These are phyloP conservation scores for Uloborus diversus DNA, from an alignment of 1,140 invertebrate species.

Conservation along the genomic window DNA sequence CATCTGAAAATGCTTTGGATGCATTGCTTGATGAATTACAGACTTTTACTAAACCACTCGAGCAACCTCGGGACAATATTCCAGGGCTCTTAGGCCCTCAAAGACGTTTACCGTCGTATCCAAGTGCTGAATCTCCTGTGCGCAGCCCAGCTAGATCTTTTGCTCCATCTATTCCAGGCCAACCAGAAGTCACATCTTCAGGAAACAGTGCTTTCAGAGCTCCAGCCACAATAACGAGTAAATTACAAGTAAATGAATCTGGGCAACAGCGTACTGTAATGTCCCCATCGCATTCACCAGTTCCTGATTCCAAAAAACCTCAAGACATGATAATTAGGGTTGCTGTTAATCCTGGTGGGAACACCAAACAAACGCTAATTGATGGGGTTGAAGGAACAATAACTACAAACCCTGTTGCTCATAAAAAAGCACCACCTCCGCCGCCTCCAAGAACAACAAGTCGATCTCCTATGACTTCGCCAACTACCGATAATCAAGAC, in stretches of 20 bases:
- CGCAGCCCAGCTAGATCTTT: constrained; percentile 46
- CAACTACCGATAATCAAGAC: constrained; percentile 68
- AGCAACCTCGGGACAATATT: constrained; percentile 52
- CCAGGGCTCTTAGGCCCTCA: constrained; percentile 58
- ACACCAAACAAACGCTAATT: constrained; percentile 35
- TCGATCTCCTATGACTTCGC: constrained; percentile 80
- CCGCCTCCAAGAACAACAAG: constrained; percentile 85
- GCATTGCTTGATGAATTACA: constrained; percentile 91
- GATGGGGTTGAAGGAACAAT: constrained; percentile 41
- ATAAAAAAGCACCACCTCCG: constrained; percentile 81
- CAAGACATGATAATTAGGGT: constrained; percentile 38
- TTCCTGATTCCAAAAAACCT: constrained; percentile 24
- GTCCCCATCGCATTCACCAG: constrained; percentile 53
- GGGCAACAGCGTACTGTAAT: constrained; percentile 16
- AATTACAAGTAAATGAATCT: constrained; percentile 54
- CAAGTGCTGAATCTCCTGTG: constrained; percentile 62
- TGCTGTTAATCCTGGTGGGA: constrained; percentile 47
- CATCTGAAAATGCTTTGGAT: constrained; percentile 91
- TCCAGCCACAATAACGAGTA: constrained; percentile 30
- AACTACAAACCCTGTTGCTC: constrained; percentile 61
- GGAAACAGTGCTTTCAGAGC: constrained; percentile 19
- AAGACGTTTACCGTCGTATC: constrained; percentile 62
- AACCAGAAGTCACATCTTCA: constrained; percentile 16
- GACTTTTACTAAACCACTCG: constrained; percentile 71
- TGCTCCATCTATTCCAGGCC: constrained; percentile 38